Evolutionary conservation across 2,113 vertebrate species (phyloP).

Genomic region (Hepsetus odoe): DNA sequence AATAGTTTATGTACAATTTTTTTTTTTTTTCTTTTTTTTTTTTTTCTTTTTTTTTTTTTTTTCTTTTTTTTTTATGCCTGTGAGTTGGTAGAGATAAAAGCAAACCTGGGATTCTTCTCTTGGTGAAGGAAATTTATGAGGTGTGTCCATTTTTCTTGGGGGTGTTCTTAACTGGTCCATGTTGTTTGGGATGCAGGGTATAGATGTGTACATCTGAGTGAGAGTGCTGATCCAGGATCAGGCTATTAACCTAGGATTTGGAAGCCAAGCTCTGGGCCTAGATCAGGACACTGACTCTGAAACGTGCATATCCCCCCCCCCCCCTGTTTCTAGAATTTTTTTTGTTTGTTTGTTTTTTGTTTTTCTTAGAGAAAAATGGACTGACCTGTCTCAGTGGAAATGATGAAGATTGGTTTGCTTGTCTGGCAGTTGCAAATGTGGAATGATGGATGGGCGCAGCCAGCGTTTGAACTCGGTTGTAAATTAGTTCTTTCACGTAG

Average conservation of each 20-base stretch:
- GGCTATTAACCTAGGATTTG: neutral
- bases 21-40: conserved; percentile 27
- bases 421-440: conserved; percentile 47
- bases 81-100: conserved; percentile 35
- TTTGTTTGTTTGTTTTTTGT: neutral
- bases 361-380: conserved; percentile 34
- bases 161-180: conserved; percentile 34
- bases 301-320: conserved; percentile 17
- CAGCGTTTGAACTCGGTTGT: conserved; percentile 63
- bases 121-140: conserved; percentile 26
- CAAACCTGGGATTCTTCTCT: conserved; percentile 40
- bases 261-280: conserved; percentile 2
- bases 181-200: conserved; percentile 41
- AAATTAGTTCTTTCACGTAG: conserved; percentile 72
- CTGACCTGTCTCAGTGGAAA: conserved; percentile 40
- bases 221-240: conserved; percentile 14
- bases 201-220: conserved; percentile 35
- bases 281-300: conserved; percentile 20
- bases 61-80: conserved; percentile 46
- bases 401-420: conserved; percentile 42
- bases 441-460: conserved; percentile 50
- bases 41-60: conserved; percentile 27
- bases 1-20: conserved; percentile 46
- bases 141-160: conserved; percentile 39
- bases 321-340: conserved; percentile 29